Conservation (phyloP, 2,797 vertebrate species). For the Fistularia commersonii region DNA sequence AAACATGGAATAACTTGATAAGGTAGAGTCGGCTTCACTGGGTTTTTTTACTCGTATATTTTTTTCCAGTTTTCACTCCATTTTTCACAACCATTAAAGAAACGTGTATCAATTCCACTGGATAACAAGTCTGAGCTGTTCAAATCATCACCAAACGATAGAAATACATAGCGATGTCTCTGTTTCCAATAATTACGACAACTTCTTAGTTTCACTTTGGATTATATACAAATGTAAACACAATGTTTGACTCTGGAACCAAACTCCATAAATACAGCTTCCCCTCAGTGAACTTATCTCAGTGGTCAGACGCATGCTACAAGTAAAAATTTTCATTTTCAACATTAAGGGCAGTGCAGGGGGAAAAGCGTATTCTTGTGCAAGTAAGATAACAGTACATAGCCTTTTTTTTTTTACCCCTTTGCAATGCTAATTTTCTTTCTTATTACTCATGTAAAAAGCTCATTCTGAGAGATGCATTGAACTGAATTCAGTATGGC, state of each 20-base stretch:
- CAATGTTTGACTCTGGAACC: slow-evolving; percentile 38
- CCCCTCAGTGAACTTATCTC: slow-evolving; percentile 23
- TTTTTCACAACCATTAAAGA: slow-evolving; percentile 67
- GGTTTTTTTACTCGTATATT: slow-evolving; percentile 66
- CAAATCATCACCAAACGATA: slow-evolving; percentile 72
- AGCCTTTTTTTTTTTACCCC: slow-evolving; percentile 73
- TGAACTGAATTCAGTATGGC: slow-evolving; percentile 47
- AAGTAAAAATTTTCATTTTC: slow-evolving; percentile 58
- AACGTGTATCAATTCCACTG: slow-evolving; percentile 60
- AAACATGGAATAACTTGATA: slow-evolving; percentile 73
- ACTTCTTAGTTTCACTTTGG: slow-evolving; percentile 47
- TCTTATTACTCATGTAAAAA: slow-evolving; percentile 60
- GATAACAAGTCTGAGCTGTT: slow-evolving; percentile 63
- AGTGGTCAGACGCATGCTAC: slow-evolving; percentile 65
- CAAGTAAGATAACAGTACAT: slow-evolving; percentile 79
- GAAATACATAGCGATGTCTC: slow-evolving; percentile 68
- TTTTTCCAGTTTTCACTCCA: no score
- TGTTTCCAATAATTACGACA: slow-evolving; percentile 48
- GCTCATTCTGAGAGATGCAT: slow-evolving; percentile 32
- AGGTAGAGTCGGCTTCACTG: slow-evolving; percentile 61
- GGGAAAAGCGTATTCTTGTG: slow-evolving; percentile 61
- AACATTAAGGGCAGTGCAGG: slow-evolving; percentile 39
- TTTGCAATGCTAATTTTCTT: slow-evolving; percentile 67
- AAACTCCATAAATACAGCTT: slow-evolving; percentile 28
- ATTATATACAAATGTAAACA: slow-evolving; percentile 68